Conservation (phyloP, 2,888 invertebrate species). For the Apocheima hispidaria region DNA sequence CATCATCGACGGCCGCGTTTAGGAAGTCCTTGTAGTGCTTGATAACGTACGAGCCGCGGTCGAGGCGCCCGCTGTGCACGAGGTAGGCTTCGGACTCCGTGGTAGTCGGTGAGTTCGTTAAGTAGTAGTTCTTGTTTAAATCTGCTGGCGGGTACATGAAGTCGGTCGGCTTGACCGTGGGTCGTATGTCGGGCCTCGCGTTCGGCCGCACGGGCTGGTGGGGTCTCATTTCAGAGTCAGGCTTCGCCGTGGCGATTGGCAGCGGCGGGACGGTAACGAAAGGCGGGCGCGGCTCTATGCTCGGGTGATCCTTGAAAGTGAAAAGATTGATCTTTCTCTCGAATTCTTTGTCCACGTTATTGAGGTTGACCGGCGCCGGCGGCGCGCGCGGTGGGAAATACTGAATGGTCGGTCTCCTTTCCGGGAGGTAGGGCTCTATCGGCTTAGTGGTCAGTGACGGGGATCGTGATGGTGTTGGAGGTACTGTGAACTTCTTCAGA, state of each 20-base stretch:
- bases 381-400: conserved; percentile 73
- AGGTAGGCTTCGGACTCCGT: conserved; percentile 47
- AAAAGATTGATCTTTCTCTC: conserved; percentile 61
- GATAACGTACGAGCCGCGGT: conserved; percentile 68
- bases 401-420: conserved; percentile 71
- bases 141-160: conserved; percentile 19
- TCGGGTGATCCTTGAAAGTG: conserved; percentile 44
- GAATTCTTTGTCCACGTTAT: conserved; percentile 60
- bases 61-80: conserved; percentile 55
- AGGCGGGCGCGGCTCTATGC: conserved; percentile 14
- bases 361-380: conserved; percentile 52
- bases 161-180: conserved; percentile 21
- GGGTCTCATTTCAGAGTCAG: background rate
- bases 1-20: conserved; percentile 64
- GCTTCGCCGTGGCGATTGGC: conserved; percentile 27
- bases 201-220: background rate
- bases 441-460: conserved; percentile 44
- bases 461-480: conserved; percentile 44
- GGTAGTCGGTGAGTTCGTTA: conserved; percentile 40
- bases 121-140: conserved; percentile 51
- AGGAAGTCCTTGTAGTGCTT: conserved; percentile 72
- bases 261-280: conserved; percentile 21
- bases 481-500: conserved; percentile 60
- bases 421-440: conserved; percentile 52
- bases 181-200: conserved; percentile 17